Base-by-base conservation (phyloP, 2,888 invertebrate genomes). In the Trypoxylon attenuatum region DNA sequence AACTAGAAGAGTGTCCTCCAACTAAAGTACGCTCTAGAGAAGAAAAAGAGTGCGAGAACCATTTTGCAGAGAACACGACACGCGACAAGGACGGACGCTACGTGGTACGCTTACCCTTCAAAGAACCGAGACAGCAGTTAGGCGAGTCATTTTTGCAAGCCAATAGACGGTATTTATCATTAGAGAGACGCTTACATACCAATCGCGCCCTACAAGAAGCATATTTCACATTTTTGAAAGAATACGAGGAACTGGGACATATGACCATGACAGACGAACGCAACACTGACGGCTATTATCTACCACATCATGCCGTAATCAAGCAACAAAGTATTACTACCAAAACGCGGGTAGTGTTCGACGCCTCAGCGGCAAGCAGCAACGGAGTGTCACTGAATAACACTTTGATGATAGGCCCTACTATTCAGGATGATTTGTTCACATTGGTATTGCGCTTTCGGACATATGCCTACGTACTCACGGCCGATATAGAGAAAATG, bases 401-500 rank as follows among this genome's bases (percentile, higher is more conserved):
- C 2, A 2, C 2, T 6, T 8, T 18, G 10, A 15, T 15, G 10
- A 18, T 27, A 0, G 46, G 27, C 0, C 23, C 45, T 5, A 15
- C 15, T 2, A 10, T 45, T 2, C 45, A 23, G 5, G 45, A 23
- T 5, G 27, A 46, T 16, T n/a, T 43, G 21, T 42, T 53, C 1
- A 10, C 27, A 0, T 15, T 42, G 0, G 1, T 69, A 1, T n/a
- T 68, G 0, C 54, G 64, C 0, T 73, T 62, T 13, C 42, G 67
- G 0, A 18, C 5, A 2, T 55, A 71, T 13, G 18, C 33, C 5
- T 57, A 54, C 3, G 57, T 64, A 0, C 15, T 60, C 0, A 52
- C 42, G 0, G 64, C 49, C 1, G 64, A 64, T 16, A 58, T 64
- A 0, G 21, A 23, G 2, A 58, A 67, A 19, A 62, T 62, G 59